Evolutionary conservation across 30 jellyfish, hydroid and myxozoan species (phyloP).

Genomic region (Chrysaora quinquecirrha): DNA sequence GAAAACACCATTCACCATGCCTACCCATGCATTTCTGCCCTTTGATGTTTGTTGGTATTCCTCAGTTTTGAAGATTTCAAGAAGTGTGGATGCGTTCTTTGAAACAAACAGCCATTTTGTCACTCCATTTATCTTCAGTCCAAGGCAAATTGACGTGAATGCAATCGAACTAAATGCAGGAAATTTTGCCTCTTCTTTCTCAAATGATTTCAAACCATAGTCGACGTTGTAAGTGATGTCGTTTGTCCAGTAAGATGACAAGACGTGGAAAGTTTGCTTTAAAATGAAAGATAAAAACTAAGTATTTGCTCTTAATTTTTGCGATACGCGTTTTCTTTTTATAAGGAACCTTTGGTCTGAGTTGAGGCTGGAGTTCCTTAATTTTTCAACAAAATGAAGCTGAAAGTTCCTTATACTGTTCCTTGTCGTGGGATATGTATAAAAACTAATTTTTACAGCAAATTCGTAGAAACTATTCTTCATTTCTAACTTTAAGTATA

Average conservation of each 20-base stretch:
- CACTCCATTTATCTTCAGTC: conserved; percentile 12
- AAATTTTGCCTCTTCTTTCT: conserved; percentile 28
- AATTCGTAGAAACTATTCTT: too few species aligned
- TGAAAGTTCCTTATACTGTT: too few species aligned
- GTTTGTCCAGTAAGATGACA: conserved; percentile 1
- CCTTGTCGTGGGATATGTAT: too few species aligned
- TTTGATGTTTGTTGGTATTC: background rate
- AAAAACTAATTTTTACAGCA: too few species aligned
- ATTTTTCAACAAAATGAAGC: too few species aligned
- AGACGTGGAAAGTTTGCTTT: conserved; percentile 18
- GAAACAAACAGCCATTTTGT: conserved; percentile 15
- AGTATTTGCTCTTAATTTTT: too few species aligned
- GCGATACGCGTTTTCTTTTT: too few species aligned
- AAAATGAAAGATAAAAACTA: too few species aligned
- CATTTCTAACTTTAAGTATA: too few species aligned
- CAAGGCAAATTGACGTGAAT: conserved; percentile 35
- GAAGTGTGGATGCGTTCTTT: conserved; percentile 3
- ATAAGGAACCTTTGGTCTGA: too few species aligned
- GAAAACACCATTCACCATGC: conserved; percentile 20
- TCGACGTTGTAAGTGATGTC: conserved; percentile 2
- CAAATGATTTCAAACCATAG: conserved; percentile 12
- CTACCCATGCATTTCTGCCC: conserved; percentile 40
- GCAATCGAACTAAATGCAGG: conserved; percentile 14
- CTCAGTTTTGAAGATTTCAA: conserved; percentile 8
- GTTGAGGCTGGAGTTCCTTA: too few species aligned